Evolutionary conservation across 2,888 invertebrate species (phyloP), one percentile per base, ranked within the genome.

Genomic region (Cryptophagus acutangulus): DNA sequence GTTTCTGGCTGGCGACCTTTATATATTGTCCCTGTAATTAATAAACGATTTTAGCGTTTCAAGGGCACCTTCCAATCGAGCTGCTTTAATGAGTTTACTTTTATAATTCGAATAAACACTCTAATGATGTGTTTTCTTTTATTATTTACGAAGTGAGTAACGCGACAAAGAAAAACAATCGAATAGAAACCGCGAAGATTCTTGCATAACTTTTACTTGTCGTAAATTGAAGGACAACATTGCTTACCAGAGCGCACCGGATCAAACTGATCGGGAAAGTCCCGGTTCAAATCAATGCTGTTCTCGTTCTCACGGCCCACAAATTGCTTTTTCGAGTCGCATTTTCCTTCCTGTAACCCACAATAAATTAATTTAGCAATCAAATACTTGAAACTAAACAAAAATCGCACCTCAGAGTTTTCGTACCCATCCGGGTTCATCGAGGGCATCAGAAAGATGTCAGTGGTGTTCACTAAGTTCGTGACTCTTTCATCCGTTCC

Each of bases 351-450:
- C 80, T 84, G 65, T 8, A 74, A 74, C 49, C 45, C 54, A 48
- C 41, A 38, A 12, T 28, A 20, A 36, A 17, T 29, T 29, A 6
- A n/a, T 12, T 12, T 29, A 10, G 6, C n/a, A n/a, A 6, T n/a
- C 6, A 8, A n/a, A 20, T 20, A 20, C 24, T n/a, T 20, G 24
- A 20, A 6, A n/a, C n/a, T n/a, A 20, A 20, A 20, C n/a, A 20
- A 20, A 36, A 10, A 25, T 58, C 71, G 72, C 71, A 88, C 88
- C 77, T 75, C 63, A 36, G 94, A 87, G 40, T 75, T 77, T 65
- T 89, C 90, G 74, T 84, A 96, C 10, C 99, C 99, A 77, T 99
- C 88, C 20, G 99, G 99, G 73, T 99, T 99, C 79, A 99, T 82
- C 0, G 93, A 87, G 1, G 97, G 96, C 90, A 99, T 87, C 57